Evolutionary conservation across 2,888 invertebrate species (phyloP).

Genomic region (Cantharis nigra): DNA sequence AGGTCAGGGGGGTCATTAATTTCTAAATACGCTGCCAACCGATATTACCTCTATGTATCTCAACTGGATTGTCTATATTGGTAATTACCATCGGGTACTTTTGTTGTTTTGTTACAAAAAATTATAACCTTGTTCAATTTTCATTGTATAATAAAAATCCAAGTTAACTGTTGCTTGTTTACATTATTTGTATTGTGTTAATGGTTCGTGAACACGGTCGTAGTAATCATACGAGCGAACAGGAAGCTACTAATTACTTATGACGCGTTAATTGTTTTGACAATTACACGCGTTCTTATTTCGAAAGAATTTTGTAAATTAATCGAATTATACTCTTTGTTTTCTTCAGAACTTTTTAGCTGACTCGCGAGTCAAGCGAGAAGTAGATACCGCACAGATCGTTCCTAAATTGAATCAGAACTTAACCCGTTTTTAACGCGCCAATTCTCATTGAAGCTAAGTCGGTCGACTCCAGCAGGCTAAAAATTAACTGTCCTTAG

Average conservation of each 20-base stretch:
- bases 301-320: conserved; percentile 11
- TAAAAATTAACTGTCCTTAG: neutral
- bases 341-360: neutral
- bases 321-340: conserved; percentile 9
- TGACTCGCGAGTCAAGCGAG: neutral
- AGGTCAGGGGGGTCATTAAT: neutral
- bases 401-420: neutral
- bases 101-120: neutral
- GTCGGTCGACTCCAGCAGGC: neutral
- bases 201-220: conserved; percentile 20
- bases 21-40: neutral
- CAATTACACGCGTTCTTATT: conserved; percentile 22
- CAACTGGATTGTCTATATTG: neutral
- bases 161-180: conserved; percentile 14
- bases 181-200: conserved; percentile 20
- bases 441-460: neutral
- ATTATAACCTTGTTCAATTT: neutral
- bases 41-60: neutral
- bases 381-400: neutral
- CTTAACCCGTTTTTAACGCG: neutral
- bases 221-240: conserved; percentile 18
- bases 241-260: conserved; percentile 25
- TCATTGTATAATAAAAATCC: conserved; percentile 3
- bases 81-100: neutral
- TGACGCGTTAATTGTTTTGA: conserved; percentile 23